phyloP scores from a whole-genome alignment of 2,888 invertebrate species.

The Eilema depressum region DNA sequence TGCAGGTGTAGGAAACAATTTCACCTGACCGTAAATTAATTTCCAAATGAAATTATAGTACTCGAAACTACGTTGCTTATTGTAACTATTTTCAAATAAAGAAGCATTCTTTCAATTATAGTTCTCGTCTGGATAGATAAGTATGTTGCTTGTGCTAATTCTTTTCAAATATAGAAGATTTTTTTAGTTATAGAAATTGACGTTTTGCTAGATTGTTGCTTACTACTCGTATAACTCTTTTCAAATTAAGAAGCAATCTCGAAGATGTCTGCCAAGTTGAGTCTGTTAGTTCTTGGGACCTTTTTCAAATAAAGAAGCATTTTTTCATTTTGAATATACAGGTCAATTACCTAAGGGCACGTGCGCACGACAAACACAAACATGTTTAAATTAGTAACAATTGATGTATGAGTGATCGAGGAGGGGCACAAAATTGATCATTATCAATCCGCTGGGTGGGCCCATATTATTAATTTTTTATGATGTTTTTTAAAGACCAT shows the following conservation, averaged over 20 bases:
- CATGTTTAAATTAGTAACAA: conserved; percentile 42
- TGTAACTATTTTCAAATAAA: conserved; percentile 26
- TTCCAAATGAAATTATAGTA: conserved; percentile 45
- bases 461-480: conserved; percentile 38
- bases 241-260: background rate
- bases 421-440: conserved; percentile 58
- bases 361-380: conserved; percentile 45
- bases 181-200: background rate
- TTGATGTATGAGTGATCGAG: conserved; percentile 49
- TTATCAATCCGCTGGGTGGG: conserved; percentile 54
- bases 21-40: conserved; percentile 48
- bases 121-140: background rate
- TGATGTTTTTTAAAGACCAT: conserved; percentile 32
- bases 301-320: conserved; percentile 26
- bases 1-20: conserved; percentile 30
- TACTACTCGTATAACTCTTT: background rate
- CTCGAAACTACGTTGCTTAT: conserved; percentile 20
- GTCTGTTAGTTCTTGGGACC: conserved; percentile 17
- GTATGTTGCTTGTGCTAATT: background rate
- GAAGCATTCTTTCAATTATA: conserved; percentile 9
- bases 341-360: conserved; percentile 64
- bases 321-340: conserved; percentile 40
- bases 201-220: background rate
- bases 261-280: background rate
- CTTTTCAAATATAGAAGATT: background rate